phyloP scores from a whole-genome alignment of 2,797 vertebrate genomes.

The Chelonia mydas region DNA sequence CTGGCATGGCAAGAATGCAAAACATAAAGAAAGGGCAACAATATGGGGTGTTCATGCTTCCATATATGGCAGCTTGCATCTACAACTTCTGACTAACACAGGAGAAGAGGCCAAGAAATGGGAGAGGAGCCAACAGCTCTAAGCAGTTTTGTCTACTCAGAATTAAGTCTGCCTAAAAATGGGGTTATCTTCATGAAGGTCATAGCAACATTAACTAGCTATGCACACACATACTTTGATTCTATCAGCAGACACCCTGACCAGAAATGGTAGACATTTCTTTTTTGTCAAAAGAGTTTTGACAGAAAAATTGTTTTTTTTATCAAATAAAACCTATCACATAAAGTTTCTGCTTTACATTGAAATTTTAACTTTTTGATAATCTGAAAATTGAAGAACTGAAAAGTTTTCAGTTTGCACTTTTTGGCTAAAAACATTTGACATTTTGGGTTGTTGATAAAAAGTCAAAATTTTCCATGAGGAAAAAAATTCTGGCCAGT shows the following conservation, averaged over 20 bases:
- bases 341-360: not conserved
- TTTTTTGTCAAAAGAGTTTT: not conserved
- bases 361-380: not conserved
- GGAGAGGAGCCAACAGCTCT: not conserved
- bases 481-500: not conserved
- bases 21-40: not conserved
- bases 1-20: not conserved
- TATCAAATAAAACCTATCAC: not conserved
- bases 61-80: not conserved
- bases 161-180: not conserved
- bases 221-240: not conserved
- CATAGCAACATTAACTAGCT: not conserved
- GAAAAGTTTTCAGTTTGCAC: not conserved
- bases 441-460: not conserved
- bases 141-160: not conserved
- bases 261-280: not conserved
- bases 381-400: not conserved
- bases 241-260: not conserved
- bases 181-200: not conserved
- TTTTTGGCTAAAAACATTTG: not conserved
- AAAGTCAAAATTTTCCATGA: not conserved
- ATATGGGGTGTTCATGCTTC: not conserved
- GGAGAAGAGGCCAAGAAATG: not conserved
- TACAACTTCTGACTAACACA: not conserved
- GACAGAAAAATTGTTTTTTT: not conserved